phyloP scores from a whole-genome alignment of 2,797 vertebrate species.

The Picus viridis region DNA sequence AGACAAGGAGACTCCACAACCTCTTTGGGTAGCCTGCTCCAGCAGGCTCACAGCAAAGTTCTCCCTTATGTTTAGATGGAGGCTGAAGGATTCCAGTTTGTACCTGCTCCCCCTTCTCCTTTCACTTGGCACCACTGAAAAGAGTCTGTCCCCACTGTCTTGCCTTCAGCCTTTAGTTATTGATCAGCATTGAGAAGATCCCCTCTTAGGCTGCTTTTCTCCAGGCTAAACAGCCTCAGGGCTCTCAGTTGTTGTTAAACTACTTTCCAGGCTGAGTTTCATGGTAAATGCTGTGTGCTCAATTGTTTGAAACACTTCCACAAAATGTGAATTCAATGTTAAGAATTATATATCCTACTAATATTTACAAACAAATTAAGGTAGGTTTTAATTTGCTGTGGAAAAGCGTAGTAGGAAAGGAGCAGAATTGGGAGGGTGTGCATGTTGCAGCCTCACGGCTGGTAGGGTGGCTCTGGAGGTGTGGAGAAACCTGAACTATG shows the following conservation, averaged over 20 bases:
- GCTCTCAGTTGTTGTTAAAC: background rate
- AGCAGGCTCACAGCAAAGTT: too few relatives aligned
- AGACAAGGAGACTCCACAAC: too few relatives aligned
- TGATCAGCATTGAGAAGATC: too few relatives aligned
- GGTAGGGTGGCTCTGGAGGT: background rate
- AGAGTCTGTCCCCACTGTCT: too few relatives aligned
- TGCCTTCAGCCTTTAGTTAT: too few relatives aligned
- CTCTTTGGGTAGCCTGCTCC: too few relatives aligned
- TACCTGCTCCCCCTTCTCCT: too few relatives aligned
- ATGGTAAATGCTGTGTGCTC: background rate
- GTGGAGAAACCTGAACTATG: conserved; percentile 29
- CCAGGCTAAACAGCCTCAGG: too few relatives aligned
- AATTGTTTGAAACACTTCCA: background rate
- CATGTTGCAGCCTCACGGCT: background rate
- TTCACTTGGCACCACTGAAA: too few relatives aligned
- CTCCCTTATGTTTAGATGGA: too few relatives aligned
- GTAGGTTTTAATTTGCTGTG: background rate
- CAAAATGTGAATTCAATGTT: rapidly evolving
- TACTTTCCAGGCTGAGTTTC: background rate
- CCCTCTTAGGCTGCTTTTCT: too few relatives aligned
- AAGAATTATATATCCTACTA: background rate
- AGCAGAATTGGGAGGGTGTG: background rate
- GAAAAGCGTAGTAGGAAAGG: background rate
- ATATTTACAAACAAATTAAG: background rate
- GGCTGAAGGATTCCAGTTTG: too few relatives aligned